Conservation (phyloP, 2,797 vertebrate species). For the Etheostoma perlongum region DNA sequence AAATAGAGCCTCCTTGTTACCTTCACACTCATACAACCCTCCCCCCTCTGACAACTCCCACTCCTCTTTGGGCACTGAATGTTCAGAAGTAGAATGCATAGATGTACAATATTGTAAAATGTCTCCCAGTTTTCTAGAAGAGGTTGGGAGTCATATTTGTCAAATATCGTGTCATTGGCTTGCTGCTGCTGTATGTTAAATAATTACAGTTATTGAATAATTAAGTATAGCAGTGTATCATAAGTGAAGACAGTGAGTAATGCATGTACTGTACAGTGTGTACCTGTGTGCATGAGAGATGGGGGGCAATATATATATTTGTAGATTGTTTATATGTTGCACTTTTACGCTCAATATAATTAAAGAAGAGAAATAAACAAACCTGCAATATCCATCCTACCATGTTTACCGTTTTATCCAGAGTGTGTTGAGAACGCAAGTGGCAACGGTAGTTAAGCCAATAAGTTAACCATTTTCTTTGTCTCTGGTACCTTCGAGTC, state of each 20-base stretch:
- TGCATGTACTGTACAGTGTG: not conserved
- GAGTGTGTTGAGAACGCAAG: not conserved
- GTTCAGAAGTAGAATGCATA: constrained; percentile 45
- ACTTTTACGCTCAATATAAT: not conserved
- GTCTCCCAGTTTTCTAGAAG: constrained; percentile 13
- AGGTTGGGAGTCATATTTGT: not conserved
- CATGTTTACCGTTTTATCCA: not conserved
- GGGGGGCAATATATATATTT: too few species aligned
- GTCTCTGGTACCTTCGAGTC: not conserved
- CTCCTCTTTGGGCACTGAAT: constrained; percentile 53
- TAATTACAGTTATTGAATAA: not conserved
- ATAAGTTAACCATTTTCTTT: not conserved
- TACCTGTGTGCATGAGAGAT: not conserved
- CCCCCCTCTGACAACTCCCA: constrained; percentile 47
- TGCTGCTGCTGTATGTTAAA: not conserved
- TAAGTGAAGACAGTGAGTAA: not conserved
- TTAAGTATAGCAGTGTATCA: not conserved
- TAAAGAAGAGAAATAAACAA: not conserved
- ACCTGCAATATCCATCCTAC: not conserved
- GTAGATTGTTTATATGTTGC: not conserved
- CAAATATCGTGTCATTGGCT: not conserved
- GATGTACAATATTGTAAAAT: not conserved
- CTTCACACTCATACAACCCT: constrained; percentile 26
- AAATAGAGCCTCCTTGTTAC: constrained; percentile 35
- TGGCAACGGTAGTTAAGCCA: not conserved